Percentiles rank a stretch among this genome's conserved stretches.
phyloP scores from a whole-genome alignment of 2,797 vertebrate species.

The Alca torda region DNA sequence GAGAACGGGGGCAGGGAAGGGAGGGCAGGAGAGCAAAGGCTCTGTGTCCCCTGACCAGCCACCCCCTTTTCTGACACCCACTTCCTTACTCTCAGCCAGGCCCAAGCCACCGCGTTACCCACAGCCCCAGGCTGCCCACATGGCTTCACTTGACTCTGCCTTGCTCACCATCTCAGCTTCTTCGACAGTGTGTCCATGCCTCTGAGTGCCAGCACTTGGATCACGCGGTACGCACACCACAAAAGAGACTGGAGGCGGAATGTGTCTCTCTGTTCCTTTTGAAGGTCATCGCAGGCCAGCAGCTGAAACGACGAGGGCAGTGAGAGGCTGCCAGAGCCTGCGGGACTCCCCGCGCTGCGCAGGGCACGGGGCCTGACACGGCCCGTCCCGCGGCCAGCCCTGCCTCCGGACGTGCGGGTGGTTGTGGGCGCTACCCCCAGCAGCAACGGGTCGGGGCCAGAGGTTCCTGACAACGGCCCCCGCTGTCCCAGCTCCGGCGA shows the following conservation, averaged over 20 bases:
- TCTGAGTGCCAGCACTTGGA: not conserved
- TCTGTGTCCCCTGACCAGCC: no score
- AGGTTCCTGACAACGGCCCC: not conserved
- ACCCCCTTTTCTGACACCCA: no score
- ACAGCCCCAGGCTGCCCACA: no score
- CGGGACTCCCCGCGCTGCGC: no score
- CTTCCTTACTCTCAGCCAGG: no score
- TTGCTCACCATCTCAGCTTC: no score
- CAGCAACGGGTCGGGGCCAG: not conserved
- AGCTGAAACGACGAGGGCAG: not conserved
- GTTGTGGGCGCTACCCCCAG: not conserved
- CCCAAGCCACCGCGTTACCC: no score
- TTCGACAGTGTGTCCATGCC: not conserved
- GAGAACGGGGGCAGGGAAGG: not conserved
- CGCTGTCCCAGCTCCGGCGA: not conserved
- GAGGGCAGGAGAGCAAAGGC: not conserved
- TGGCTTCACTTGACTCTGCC: no score
- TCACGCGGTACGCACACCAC: no score
- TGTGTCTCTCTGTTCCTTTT: not conserved
- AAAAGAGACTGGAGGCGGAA: no score
- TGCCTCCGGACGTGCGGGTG: not conserved
- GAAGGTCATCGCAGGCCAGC: not conserved
- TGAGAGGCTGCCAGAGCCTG: no score
- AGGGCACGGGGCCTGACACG: no score
- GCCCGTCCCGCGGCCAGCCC: not conserved